Evolutionary conservation across 2,113 vertebrate species (phyloP).

Genomic region (Cyprinodon brontotheroides): DNA sequence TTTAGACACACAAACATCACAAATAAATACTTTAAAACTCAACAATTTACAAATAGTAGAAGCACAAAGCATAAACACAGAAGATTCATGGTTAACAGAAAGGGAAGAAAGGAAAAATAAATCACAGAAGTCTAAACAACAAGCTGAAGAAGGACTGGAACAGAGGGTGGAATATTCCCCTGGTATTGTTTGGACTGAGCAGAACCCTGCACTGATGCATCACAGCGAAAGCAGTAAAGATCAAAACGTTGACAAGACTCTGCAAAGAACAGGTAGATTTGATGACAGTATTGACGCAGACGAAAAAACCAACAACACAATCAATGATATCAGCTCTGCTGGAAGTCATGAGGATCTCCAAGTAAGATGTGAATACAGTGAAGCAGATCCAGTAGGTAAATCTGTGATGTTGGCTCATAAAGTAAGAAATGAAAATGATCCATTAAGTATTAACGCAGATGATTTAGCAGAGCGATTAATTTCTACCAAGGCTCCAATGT

Average conservation of each 20-base stretch:
- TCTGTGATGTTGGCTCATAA: not conserved
- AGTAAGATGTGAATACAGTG: not conserved
- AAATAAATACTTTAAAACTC: not conserved
- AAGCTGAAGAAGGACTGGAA: constrained; percentile 2
- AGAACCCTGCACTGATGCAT: not conserved
- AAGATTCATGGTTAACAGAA: not conserved
- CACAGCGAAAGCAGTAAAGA: not conserved
- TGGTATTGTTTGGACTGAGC: not conserved
- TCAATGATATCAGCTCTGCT: not conserved
- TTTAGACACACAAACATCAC: constrained; percentile 12
- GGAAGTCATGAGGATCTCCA: not conserved
- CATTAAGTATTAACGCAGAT: not conserved
- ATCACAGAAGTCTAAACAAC: not conserved
- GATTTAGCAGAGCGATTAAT: not conserved
- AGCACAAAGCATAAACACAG: not conserved
- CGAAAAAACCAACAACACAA: not conserved
- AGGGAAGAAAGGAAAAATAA: constrained; percentile 8
- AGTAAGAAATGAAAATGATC: constrained; percentile 9
- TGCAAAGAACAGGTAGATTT: not conserved
- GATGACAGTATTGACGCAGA: constrained; percentile 4
- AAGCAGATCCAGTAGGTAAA: constrained; percentile 5
- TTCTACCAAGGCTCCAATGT: not conserved
- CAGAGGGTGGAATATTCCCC: not conserved
- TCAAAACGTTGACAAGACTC: not conserved
- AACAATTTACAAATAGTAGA: not conserved